Evolutionary conservation across 2,888 invertebrate species (phyloP), one percentile per base, ranked within the genome.

Genomic region (Taphrorychus bicolor): DNA sequence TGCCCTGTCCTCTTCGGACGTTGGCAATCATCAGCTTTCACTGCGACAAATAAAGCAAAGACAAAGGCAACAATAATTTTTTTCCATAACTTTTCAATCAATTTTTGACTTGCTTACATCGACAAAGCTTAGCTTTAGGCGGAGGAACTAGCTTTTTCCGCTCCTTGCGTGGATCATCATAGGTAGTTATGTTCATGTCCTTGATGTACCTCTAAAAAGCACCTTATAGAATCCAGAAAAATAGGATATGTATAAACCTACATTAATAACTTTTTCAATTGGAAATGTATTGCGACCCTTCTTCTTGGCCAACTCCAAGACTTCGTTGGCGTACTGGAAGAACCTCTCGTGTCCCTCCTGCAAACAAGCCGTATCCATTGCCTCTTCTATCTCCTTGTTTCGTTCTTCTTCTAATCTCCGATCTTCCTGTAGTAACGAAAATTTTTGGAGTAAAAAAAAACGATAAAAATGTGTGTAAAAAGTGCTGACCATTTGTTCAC

Each of bases 301-400:
- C 0, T 71, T 75, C 54, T 78, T 76, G 3, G 86, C 86, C 73
- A 86, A 83, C 22, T 81, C 76, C 24, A 85, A 63, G 48, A 87
- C 81, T 70, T 79, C 79, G 41, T 78, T 78, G 1, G 85, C 87
- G 77, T 86, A 85, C 9, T 81, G 76, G 58, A 87, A 82, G 78
- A 87, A 83, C 75, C 82, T 81, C 71, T 83, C 81, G 77, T 88
- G 87, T 0, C 84, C 85, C 1, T 84, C 80, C 53, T 83, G 75
- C 72, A 82, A 81, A 65, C 74, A 72, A 71, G 81, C 79, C 0
- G 83, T 82, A 19, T 66, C 59, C 51, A 81, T 74, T 0, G 81
- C 83, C 0, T 85, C 79, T 82, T 77, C 77, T 79, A 82, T 69
- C 74, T 71, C 77, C 79, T 73, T 72, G 69, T 74, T 63, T 60